Conservation (phyloP, 2,888 invertebrate species). For the Apotomis betuletana region DNA sequence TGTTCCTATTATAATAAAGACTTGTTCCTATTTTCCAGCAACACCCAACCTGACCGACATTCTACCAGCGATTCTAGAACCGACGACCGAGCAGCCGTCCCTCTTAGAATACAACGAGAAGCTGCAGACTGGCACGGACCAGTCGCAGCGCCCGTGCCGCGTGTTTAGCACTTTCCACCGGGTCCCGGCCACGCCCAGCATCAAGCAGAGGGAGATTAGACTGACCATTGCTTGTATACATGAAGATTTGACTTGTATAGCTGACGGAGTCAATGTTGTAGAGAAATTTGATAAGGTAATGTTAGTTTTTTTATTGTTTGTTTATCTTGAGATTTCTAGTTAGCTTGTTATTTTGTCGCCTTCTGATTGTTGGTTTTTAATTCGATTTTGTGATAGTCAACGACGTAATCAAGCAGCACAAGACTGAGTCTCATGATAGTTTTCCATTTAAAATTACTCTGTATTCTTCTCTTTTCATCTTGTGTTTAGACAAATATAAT, state of each 20-base stretch:
- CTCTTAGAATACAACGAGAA: slow-evolving; percentile 70
- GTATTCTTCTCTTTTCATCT: no score
- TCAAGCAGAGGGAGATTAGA: slow-evolving; percentile 46
- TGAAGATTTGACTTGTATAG: slow-evolving; percentile 62
- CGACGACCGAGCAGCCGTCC: slow-evolving; percentile 55
- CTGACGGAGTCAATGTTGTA: slow-evolving; percentile 47
- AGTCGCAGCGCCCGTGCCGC: slow-evolving; percentile 59
- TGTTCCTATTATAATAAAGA: no score
- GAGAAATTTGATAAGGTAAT: slow-evolving; percentile 60
- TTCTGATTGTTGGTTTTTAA: no score
- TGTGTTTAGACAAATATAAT: no score
- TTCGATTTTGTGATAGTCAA: no score
- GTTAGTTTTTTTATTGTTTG: no score
- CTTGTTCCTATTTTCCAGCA: slow-evolving; percentile 55
- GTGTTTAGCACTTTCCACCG: slow-evolving; percentile 68
- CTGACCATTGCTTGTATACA: slow-evolving; percentile 53
- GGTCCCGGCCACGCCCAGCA: slow-evolving; percentile 53
- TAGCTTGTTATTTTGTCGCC: no score
- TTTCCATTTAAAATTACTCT: no score
- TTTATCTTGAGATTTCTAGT: no score
- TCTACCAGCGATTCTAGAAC: slow-evolving; percentile 61
- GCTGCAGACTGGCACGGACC: slow-evolving; percentile 58
- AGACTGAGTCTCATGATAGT: no score
- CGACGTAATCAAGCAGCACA: no score
- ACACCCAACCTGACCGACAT: slow-evolving; percentile 51